phyloP scores from a whole-genome alignment of 2,888 invertebrate genomes.

The Thera britannica region DNA sequence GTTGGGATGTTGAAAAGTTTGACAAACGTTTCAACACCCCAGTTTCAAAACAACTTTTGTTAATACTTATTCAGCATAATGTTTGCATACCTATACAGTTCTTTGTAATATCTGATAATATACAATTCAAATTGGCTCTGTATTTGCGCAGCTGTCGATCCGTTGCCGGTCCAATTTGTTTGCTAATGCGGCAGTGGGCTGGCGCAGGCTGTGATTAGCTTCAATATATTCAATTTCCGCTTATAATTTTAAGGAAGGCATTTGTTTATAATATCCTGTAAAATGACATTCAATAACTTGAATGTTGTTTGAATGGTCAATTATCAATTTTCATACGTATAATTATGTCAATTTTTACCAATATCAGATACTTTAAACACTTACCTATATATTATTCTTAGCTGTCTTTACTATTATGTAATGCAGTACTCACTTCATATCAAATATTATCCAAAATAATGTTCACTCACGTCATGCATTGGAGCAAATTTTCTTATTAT shows the following conservation, averaged over 20 bases:
- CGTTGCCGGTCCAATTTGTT: slow-evolving; percentile 51
- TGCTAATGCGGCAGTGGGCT: slow-evolving; percentile 46
- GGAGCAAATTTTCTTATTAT: slow-evolving; percentile 6
- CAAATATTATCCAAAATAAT: background rate
- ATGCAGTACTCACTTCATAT: background rate
- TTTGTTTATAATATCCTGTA: slow-evolving; percentile 7
- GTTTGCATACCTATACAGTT: slow-evolving; percentile 19
- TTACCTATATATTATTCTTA: too few relatives aligned
- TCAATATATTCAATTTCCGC: slow-evolving; percentile 28
- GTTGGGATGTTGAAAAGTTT: too few relatives aligned
- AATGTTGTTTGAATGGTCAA: background rate
- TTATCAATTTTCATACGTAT: too few relatives aligned
- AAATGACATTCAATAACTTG: background rate
- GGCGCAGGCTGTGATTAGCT: slow-evolving; percentile 38
- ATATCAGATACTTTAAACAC: too few relatives aligned
- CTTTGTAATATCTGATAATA: slow-evolving; percentile 33
- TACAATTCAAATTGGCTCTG: slow-evolving; percentile 40
- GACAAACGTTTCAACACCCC: background rate
- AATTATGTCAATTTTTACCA: too few relatives aligned
- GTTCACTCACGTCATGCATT: background rate
- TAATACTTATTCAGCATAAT: slow-evolving; percentile 10
- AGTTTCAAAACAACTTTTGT: slow-evolving; percentile 16
- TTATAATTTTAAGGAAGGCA: slow-evolving; percentile 9
- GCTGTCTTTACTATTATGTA: too few relatives aligned
- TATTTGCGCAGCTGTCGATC: slow-evolving; percentile 53